Percentiles rank a stretch among this genome's conserved stretches.
These are phyloP conservation scores for Heliornis fulica DNA, from an alignment of 2,113 vertebrate species.

Conservation along the genomic window DNA sequence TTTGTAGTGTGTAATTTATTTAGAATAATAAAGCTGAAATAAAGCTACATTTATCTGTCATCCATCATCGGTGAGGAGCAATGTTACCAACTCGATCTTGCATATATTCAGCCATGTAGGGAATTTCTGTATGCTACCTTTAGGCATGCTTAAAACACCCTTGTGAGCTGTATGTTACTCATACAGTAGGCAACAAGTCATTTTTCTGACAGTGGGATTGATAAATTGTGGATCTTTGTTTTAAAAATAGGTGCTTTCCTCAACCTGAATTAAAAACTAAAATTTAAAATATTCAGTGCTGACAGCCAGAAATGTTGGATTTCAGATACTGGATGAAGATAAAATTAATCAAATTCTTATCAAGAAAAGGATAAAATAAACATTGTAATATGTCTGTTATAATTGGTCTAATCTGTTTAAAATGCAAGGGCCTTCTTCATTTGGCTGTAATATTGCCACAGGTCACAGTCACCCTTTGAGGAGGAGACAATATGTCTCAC, in stretches of 20 bases:
- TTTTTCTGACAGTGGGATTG: background rate
- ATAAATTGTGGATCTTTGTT: background rate
- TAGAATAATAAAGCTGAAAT: constrained; percentile 24
- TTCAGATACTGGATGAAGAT: background rate
- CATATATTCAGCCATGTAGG: background rate
- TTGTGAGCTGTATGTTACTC: background rate
- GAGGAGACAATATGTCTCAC: background rate
- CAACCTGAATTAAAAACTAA: background rate
- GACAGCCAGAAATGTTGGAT: background rate
- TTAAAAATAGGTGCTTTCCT: background rate
- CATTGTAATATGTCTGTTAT: background rate
- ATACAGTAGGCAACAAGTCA: background rate
- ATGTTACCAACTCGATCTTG: background rate
- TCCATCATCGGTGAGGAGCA: background rate
- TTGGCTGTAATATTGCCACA: background rate
- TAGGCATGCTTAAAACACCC: background rate
- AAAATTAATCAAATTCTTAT: background rate
- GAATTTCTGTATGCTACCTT: background rate
- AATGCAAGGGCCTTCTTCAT: background rate
- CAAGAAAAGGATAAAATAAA: background rate
- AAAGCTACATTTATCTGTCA: background rate
- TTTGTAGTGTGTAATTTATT: constrained; percentile 39
- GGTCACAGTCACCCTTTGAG: background rate
- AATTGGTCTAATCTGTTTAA: background rate
- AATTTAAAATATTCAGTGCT: background rate